A percentile compares a stretch with the other conserved stretches of the same genome.
These are phyloP conservation scores for Hetaerina titia DNA, from an alignment of 2,888 invertebrate species.

Conservation along the genomic window DNA sequence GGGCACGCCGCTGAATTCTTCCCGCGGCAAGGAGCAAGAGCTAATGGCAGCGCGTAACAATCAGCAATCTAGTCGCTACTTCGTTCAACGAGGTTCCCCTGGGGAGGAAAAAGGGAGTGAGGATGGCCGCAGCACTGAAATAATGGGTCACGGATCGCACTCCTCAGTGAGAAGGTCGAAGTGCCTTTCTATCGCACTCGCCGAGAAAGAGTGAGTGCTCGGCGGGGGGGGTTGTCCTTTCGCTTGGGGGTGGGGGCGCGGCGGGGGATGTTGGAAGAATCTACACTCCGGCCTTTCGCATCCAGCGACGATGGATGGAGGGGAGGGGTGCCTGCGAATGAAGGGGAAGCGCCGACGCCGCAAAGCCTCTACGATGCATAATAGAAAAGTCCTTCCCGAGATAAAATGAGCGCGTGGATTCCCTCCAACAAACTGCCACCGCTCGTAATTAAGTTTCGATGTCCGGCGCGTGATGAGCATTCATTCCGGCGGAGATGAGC, in stretches of 20 bases:
- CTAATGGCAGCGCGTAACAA: no score
- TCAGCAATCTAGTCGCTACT: no score
- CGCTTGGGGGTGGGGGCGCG: no score
- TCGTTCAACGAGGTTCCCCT: no score
- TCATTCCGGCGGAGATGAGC: conserved; percentile 19
- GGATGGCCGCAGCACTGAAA: not conserved
- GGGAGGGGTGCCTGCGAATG: not conserved
- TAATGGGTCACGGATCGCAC: not conserved
- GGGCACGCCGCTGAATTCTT: no score
- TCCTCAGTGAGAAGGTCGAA: not conserved
- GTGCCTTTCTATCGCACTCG: not conserved
- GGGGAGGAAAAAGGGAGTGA: no score
- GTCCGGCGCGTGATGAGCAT: conserved; percentile 49
- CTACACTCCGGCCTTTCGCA: not conserved
- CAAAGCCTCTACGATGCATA: conserved; percentile 19
- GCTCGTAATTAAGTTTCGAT: conserved; percentile 53
- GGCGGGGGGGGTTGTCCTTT: not conserved
- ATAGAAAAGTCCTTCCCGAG: not conserved
- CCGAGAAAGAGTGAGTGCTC: not conserved
- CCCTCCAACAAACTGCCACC: conserved; percentile 43
- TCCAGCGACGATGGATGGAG: not conserved
- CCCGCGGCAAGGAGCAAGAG: no score
- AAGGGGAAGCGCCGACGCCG: not conserved
- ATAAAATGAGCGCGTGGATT: conserved; percentile 6
- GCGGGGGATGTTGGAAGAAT: not conserved